A percentile compares a stretch with the other conserved stretches of the same genome.
These are phyloP conservation scores for Leptothorax acervorum DNA, from an alignment of 2,888 invertebrate species.

Conservation along the genomic window DNA sequence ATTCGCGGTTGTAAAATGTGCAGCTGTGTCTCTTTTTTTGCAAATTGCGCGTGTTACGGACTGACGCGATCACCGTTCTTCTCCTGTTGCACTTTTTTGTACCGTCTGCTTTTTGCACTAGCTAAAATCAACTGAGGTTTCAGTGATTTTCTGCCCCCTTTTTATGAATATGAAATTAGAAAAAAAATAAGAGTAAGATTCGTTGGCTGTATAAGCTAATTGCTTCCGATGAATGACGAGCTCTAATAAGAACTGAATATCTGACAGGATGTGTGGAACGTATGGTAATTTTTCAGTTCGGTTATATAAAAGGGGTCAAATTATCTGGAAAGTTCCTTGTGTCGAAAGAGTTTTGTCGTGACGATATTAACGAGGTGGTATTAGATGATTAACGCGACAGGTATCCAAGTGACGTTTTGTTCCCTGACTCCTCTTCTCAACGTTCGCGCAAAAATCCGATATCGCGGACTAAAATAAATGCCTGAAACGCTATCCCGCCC, in stretches of 20 bases:
- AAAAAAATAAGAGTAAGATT: background rate
- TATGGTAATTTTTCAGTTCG: background rate
- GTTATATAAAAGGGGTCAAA: conserved; percentile 6
- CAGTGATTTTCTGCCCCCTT: background rate
- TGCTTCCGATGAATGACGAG: background rate
- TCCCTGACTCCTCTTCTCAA: conserved; percentile 15
- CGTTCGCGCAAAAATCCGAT: conserved; percentile 45
- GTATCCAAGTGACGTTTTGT: conserved; percentile 34
- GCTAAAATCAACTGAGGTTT: conserved; percentile 12
- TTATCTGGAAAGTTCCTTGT: conserved; percentile 12
- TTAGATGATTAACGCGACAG: conserved; percentile 47
- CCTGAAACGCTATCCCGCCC: conserved; percentile 2
- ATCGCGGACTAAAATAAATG: conserved; percentile 47
- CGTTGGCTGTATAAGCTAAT: background rate
- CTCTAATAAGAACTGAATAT: background rate
- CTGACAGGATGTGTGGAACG: background rate
- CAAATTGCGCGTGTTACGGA: conserved; percentile 29
- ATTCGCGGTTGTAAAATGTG: conserved; percentile 57
- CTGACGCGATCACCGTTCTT: conserved; percentile 35
- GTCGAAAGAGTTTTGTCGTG: conserved; percentile 1
- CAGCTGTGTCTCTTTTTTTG: conserved; percentile 42
- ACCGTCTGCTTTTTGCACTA: conserved; percentile 31
- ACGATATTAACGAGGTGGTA: conserved; percentile 27
- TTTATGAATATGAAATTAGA: conserved; percentile 2
- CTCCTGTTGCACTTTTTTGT: conserved; percentile 27